Evolutionary conservation across 2,113 vertebrate species (phyloP).

Genomic region (Mirza zaza): DNA sequence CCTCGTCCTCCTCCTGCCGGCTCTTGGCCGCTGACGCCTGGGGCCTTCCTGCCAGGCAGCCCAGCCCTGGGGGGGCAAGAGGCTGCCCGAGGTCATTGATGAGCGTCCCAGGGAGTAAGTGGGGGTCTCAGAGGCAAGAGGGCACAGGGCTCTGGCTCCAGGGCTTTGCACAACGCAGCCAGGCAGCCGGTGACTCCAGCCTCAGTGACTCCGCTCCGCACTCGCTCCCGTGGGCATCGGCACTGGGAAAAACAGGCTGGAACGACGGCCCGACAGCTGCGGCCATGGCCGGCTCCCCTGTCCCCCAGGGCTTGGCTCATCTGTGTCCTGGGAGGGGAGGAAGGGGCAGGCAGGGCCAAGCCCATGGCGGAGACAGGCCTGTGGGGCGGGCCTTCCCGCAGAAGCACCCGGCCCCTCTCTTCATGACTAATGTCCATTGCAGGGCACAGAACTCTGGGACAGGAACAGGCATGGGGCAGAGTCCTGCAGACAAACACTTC

Average conservation of each 20-base stretch:
- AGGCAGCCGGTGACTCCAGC: not conserved
- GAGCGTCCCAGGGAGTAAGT: not conserved
- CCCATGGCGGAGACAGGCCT: not conserved
- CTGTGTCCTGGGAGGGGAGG: not conserved
- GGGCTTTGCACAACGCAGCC: not conserved
- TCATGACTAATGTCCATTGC: not conserved
- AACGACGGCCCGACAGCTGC: not conserved
- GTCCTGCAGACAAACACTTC: not conserved
- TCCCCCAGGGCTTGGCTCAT: slow-evolving; percentile 18
- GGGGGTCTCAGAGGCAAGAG: not conserved
- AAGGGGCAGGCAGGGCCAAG: not conserved
- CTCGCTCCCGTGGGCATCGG: not conserved
- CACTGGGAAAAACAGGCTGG: slow-evolving; percentile 55
- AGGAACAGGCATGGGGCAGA: not conserved
- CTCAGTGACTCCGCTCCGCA: not conserved
- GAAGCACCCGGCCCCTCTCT: not conserved
- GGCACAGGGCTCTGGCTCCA: not conserved
- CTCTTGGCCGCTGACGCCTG: not conserved
- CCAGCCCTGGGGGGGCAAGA: not conserved
- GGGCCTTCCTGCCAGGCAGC: not conserved
- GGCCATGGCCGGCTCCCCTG: not conserved
- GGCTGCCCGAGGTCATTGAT: not conserved
- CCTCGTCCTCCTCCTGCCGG: not conserved
- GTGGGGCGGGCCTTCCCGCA: not conserved
- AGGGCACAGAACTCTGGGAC: not conserved